Evolutionary conservation across 2,797 vertebrate species (phyloP), one percentile per base, ranked within the genome.

Genomic region (Anguilla obscura): DNA sequence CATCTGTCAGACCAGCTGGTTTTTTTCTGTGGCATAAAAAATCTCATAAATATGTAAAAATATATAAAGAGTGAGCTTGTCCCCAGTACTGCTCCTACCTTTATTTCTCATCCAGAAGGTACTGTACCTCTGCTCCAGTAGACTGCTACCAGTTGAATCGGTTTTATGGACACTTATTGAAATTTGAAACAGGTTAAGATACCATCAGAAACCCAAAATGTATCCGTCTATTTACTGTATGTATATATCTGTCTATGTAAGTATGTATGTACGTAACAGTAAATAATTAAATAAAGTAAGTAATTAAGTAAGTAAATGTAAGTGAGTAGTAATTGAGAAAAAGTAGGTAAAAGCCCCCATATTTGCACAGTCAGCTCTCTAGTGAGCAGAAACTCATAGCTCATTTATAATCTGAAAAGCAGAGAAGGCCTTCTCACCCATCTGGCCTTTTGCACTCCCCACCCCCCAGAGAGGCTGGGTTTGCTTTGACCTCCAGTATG

Each of bases 11-110:
- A 7, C 18, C 14, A 48, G 69, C 12, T 74, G 30, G 24, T 74
- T 24, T 45, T 36, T 80, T 80, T 48, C 76, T 80, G 76, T 74
- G 69, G 27, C n/a, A 74, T 74, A 74, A 74, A 74, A 74, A 30
- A 71, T 18, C 21, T 24, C 2, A 24, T 10, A 36, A 79, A 40
- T 18, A 36, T 30, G 27, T 33, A 76, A 14, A 76, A 76, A 76
- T 76, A 16, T 36, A 76, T 3, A 6, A 33, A 6, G 3, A 6
- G 12, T 2, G 27, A 1, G 66, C 24, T n/a, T 36, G 4, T 74
- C 30, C 33, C 27, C 33, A 33, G 10, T 74, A 21, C 30, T 74
- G 69, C 30, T 30, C 27, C 27, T 71, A 30, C 24, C 66, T 30
- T n/a, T 30, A 71, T n/a, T 71, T 30, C 27, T 8, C 66, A 71